These are phyloP conservation scores for Columba guinea DNA, from an alignment of 2,797 vertebrate species.

Conservation along the genomic window DNA sequence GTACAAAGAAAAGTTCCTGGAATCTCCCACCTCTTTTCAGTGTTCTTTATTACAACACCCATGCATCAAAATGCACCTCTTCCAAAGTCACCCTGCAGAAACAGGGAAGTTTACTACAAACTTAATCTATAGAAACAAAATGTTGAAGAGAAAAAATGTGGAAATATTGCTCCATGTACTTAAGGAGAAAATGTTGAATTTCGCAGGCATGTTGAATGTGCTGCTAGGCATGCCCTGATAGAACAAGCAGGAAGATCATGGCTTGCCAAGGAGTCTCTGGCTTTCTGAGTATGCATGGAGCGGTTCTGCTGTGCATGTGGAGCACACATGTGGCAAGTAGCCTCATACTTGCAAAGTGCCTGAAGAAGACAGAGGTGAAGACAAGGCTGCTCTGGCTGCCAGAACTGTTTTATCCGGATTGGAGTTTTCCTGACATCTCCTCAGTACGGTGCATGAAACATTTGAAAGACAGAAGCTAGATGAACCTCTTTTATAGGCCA, in stretches of 20 bases:
- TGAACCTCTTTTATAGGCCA: background rate
- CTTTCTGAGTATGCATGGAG: background rate
- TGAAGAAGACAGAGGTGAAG: background rate
- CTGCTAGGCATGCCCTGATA: background rate
- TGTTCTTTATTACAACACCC: background rate
- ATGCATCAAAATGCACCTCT: background rate
- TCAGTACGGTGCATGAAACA: background rate
- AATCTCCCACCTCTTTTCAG: background rate
- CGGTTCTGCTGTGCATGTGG: background rate
- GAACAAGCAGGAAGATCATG: background rate
- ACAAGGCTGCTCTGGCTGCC: background rate
- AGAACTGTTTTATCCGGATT: background rate
- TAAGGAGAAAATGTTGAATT: background rate
- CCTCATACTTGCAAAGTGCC: background rate
- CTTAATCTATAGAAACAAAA: background rate
- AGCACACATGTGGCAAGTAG: accelerated
- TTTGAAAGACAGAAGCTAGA: background rate
- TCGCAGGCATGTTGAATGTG: background rate
- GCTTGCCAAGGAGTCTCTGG: background rate
- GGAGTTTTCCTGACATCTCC: background rate
- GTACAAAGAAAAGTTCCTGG: background rate
- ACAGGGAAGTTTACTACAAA: background rate
- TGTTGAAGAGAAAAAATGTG: background rate
- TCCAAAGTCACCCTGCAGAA: background rate
- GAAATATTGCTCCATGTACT: background rate